These are phyloP conservation scores for Caloenas nicobarica DNA, from an alignment of 2,113 vertebrate genomes.

Conservation along the genomic window DNA sequence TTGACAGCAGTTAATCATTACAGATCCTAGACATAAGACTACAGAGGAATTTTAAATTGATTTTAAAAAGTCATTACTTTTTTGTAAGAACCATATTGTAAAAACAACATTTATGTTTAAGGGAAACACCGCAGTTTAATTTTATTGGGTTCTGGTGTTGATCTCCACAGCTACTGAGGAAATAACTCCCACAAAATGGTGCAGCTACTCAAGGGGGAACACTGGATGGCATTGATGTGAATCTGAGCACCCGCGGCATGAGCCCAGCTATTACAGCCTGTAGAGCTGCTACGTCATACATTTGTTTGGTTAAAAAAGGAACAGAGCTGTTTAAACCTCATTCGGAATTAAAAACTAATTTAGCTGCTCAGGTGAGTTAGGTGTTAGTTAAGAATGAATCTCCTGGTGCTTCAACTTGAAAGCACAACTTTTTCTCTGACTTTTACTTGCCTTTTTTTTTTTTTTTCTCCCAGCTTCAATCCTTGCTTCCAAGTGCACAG, in stretches of 20 bases:
- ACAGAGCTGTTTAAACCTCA: neutral
- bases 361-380: neutral
- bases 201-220: neutral
- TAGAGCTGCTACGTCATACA: neutral
- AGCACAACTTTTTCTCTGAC: neutral
- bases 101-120: neutral
- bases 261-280: neutral
- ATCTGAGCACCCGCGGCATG: neutral
- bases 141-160: neutral
- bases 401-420: neutral
- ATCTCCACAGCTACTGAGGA: neutral
- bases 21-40: neutral
- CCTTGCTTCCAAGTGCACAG: constrained; percentile 21
- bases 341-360: neutral
- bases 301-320: neutral
- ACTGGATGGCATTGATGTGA: neutral
- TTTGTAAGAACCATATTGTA: neutral
- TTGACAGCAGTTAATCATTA: neutral
- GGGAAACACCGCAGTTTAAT: neutral
- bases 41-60: neutral
- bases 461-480: neutral
- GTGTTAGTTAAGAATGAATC: neutral
- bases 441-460: neutral
- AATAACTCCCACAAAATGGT: neutral
- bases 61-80: neutral